Conservation (phyloP, 2,888 invertebrate species). For the Empis stercorea region DNA sequence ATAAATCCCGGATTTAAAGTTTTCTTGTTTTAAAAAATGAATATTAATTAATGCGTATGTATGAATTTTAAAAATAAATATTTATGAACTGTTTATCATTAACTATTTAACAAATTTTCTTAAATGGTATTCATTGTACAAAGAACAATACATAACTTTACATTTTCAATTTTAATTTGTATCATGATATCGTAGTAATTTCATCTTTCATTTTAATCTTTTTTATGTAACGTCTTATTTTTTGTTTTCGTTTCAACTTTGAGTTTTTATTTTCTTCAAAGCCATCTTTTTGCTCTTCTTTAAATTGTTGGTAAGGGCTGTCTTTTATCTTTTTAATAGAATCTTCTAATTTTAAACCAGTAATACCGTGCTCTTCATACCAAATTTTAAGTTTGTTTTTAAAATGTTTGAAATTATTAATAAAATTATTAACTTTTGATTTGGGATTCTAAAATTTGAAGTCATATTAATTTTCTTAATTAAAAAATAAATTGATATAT, state of each 20-base stretch:
- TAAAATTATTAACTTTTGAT: slow-evolving; percentile 23
- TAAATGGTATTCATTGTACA: too few relatives aligned
- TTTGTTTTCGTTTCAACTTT: slow-evolving; percentile 22
- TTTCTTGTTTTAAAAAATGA: too few relatives aligned
- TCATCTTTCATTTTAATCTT: slow-evolving; percentile 28
- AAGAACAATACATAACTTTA: too few relatives aligned
- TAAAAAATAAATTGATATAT: too few relatives aligned
- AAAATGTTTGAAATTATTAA: slow-evolving; percentile 37
- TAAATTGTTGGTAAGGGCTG: slow-evolving; percentile 55
- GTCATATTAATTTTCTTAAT: too few relatives aligned
- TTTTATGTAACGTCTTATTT: slow-evolving; percentile 31
- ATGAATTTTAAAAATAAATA: too few relatives aligned
- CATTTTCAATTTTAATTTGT: too few relatives aligned
- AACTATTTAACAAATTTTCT: too few relatives aligned
- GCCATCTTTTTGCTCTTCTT: slow-evolving; percentile 26
- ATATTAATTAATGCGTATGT: too few relatives aligned
- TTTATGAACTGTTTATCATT: too few relatives aligned
- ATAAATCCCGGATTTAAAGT: too few relatives aligned
- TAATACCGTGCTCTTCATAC: slow-evolving; percentile 35
- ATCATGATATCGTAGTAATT: slow-evolving; percentile 16
- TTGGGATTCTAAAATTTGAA: slow-evolving; percentile 35
- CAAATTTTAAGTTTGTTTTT: slow-evolving; percentile 38
- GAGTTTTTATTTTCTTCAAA: slow-evolving; percentile 27
- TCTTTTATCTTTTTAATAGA: slow-evolving; percentile 34
- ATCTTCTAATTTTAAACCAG: slow-evolving; percentile 31